phyloP scores from a whole-genome alignment of 2,113 vertebrate species.

The Mystacornis crossleyi region DNA sequence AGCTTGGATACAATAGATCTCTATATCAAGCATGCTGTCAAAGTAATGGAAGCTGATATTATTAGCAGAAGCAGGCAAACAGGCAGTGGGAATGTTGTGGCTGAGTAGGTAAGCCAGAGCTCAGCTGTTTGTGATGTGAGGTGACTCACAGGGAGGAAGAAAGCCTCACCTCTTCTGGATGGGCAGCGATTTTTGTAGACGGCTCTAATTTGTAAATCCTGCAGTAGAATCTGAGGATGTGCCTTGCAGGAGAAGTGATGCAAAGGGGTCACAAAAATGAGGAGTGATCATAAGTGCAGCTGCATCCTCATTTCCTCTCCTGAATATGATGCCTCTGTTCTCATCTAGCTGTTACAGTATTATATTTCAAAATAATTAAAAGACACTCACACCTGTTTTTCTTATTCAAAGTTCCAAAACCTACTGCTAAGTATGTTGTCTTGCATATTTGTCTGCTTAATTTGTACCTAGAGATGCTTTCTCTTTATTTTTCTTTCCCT shows the following conservation, averaged over 20 bases:
- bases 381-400: neutral
- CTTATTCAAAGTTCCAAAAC: neutral
- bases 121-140: neutral
- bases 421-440: constrained; percentile 1
- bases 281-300: neutral
- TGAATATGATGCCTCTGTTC: neutral
- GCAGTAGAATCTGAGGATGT: neutral
- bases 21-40: neutral
- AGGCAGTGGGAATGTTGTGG: neutral
- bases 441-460: constrained; percentile 7
- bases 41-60: neutral
- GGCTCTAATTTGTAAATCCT: neutral
- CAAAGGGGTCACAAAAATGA: neutral
- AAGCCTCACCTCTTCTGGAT: neutral
- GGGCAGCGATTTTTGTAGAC: neutral
- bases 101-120: neutral
- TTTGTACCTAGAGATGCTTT: constrained; percentile 19
- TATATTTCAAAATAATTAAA: constrained; percentile 12
- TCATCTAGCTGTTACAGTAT: neutral
- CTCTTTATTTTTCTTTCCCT: neutral
- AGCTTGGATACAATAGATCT: neutral
- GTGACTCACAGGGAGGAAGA: neutral
- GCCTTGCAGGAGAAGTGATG: neutral
- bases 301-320: neutral
- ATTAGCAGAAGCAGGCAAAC: neutral